Conservation (phyloP, 2,888 invertebrate genomes). For the Blomia tropicalis region DNA sequence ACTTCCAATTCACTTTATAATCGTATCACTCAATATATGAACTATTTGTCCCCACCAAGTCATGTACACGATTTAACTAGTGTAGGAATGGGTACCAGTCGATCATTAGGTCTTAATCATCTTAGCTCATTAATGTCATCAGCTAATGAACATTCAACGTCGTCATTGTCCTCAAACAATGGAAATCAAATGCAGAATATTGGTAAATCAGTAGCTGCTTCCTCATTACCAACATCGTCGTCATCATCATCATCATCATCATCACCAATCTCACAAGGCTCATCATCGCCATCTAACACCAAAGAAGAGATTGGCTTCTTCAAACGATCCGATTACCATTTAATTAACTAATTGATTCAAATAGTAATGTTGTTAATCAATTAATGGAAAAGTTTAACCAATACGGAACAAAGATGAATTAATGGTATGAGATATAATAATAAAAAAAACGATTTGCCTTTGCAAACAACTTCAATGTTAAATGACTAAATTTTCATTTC, state of each 20-base stretch:
- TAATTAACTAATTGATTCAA: no score
- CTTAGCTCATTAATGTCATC: no score
- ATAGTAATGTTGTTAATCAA: no score
- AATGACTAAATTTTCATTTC: no score
- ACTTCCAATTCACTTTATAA: no score
- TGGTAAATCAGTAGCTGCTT: background rate
- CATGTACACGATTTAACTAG: no score
- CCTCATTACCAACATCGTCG: background rate
- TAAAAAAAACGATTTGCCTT: no score
- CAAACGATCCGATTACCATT: background rate
- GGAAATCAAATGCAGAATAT: background rate
- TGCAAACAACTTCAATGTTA: no score
- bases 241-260: background rate
- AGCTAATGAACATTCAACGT: no score
- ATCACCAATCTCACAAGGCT: background rate
- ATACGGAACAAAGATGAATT: no score
- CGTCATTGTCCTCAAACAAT: background rate
- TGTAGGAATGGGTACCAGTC: background rate
- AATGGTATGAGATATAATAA: no score
- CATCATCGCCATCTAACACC: background rate
- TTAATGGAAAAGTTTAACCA: no score
- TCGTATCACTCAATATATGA: constrained; percentile 2
- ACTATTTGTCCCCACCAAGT: background rate
- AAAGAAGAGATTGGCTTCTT: constrained; percentile 8
- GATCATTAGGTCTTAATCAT: background rate